These are phyloP conservation scores for Tipula vernalis DNA, from an alignment of 2,888 invertebrate genomes.

Conservation along the genomic window DNA sequence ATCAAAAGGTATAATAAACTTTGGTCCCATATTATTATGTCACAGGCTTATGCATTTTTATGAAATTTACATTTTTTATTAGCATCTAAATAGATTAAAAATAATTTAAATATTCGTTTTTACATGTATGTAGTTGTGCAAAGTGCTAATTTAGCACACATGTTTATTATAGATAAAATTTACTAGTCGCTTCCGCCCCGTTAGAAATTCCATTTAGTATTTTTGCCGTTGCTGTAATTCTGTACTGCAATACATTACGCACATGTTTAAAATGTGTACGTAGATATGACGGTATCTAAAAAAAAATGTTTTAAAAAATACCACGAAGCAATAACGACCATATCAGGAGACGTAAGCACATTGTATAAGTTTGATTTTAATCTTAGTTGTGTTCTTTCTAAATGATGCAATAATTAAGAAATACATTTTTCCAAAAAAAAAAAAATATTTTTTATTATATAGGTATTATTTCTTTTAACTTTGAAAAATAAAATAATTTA, in stretches of 20 bases:
- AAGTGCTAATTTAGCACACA: not conserved
- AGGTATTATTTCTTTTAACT: not conserved
- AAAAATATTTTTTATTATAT: no score
- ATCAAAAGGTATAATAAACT: not conserved
- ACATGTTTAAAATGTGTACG: not conserved
- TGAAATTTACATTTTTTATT: not conserved
- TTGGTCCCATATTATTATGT: not conserved
- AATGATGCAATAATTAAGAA: not conserved
- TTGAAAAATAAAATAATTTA: not conserved
- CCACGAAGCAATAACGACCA: not conserved
- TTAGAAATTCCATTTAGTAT: not conserved
- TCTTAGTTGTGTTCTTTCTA: not conserved
- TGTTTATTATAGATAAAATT: not conserved
- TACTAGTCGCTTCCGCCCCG: not conserved
- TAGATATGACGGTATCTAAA: not conserved
- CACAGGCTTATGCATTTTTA: not conserved
- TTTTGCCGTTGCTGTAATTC: not conserved
- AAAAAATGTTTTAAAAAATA: not conserved
- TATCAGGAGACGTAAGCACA: not conserved
- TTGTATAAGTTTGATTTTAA: not conserved
- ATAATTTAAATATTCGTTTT: not conserved
- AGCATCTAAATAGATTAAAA: not conserved
- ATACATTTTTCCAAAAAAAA: not conserved
- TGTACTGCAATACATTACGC: not conserved
- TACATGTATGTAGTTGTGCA: not conserved